A percentile compares a stretch with the other conserved stretches of the same genome.
Conservation (phyloP, 2,113 vertebrate species). For the Ictidomys tridecemlineatus region DNA sequence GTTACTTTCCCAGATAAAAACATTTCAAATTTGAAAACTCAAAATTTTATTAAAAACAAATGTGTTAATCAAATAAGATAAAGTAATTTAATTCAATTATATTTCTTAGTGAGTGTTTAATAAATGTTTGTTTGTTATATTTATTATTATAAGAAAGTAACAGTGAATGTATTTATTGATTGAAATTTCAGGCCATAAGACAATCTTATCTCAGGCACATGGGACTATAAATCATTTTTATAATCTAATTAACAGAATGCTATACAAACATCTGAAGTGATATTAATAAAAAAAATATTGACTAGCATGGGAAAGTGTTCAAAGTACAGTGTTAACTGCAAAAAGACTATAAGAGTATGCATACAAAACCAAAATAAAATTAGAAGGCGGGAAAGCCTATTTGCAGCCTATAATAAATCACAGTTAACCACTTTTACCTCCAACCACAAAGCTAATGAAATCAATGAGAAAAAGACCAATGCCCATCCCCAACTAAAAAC, state of each 20-base stretch:
- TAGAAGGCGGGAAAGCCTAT: background rate
- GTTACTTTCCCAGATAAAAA: slow-evolving; percentile 30
- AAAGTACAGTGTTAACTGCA: background rate
- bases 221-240: background rate
- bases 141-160: background rate
- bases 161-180: background rate
- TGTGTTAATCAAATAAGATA: background rate
- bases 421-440: background rate
- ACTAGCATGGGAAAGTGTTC: background rate
- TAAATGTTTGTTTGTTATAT: background rate
- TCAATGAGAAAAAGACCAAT: background rate
- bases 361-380: background rate
- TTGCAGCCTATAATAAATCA: background rate
- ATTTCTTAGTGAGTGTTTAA: background rate
- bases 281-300: background rate
- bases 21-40: slow-evolving; percentile 12
- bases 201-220: background rate
- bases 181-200: background rate
- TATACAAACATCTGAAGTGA: background rate
- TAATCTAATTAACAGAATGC: background rate
- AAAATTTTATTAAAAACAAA: background rate
- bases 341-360: background rate
- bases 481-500: background rate
- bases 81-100: background rate
- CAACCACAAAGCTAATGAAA: slow-evolving; percentile 2